Percentiles rank a stretch among this genome's conserved stretches.
Evolutionary conservation across 2,113 vertebrate species (phyloP).

Genomic region (Malurus alboscapulatus): DNA sequence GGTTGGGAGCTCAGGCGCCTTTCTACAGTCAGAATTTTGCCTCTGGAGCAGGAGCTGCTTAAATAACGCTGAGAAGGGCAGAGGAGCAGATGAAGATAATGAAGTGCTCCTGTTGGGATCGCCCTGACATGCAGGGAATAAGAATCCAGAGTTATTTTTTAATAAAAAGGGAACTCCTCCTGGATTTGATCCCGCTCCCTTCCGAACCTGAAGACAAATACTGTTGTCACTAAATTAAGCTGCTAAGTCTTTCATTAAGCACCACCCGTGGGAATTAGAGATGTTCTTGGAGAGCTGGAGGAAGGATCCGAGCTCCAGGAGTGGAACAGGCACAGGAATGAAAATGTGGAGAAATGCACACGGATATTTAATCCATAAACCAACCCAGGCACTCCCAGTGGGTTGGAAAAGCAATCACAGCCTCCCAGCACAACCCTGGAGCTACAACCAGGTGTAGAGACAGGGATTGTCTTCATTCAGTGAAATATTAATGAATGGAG

Average conservation of each 20-base stretch:
- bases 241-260: constrained; percentile 51
- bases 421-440: not conserved
- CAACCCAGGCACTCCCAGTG: not conserved
- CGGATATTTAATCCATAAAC: not conserved
- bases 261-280: constrained; percentile 14
- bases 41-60: not conserved
- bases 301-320: not conserved
- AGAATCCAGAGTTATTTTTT: constrained; percentile 48
- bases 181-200: constrained; percentile 46
- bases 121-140: constrained; percentile 29
- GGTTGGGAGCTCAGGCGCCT: not conserved
- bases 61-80: constrained; percentile 9
- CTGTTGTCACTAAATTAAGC: constrained; percentile 58
- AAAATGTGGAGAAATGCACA: not conserved
- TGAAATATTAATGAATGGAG: not conserved
- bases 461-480: not conserved
- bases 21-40: not conserved
- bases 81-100: constrained; percentile 46
- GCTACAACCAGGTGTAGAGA: not conserved
- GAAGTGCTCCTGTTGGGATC: constrained; percentile 55
- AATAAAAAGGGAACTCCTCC: constrained; percentile 55
- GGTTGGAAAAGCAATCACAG: not conserved
- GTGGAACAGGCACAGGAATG: not conserved
- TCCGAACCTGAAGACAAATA: constrained; percentile 46
- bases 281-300: constrained; percentile 15